Evolutionary conservation across 1,140 invertebrate species (phyloP).

Genomic region (Trichonephila clavipes): DNA sequence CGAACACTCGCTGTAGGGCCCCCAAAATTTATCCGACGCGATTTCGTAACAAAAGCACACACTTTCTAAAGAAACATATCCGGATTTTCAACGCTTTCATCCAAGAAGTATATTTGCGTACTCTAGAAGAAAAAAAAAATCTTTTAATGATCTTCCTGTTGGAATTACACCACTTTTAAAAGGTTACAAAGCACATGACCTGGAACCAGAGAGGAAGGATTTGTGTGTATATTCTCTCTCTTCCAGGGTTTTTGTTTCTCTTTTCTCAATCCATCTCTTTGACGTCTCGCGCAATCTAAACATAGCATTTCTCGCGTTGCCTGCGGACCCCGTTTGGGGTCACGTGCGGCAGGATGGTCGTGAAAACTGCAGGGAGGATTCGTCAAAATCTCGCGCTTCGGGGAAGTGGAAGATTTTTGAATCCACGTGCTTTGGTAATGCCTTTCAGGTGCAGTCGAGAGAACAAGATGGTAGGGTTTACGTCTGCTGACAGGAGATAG

Average conservation of each 20-base stretch:
- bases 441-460: background rate
- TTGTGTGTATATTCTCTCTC: background rate
- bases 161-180: constrained; percentile 1
- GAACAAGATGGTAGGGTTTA: background rate
- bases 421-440: background rate
- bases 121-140: background rate
- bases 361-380: background rate
- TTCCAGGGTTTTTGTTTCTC: background rate
- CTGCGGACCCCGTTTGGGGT: background rate
- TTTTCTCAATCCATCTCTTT: constrained; percentile 13
- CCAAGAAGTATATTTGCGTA: background rate
- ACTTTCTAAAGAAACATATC: background rate
- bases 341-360: background rate
- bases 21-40: no score
- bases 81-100: background rate
- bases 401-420: background rate
- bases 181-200: constrained; percentile 2
- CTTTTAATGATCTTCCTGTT: background rate
- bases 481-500: background rate
- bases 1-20: no score
- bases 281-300: constrained; percentile 8
- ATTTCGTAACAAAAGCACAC: no score
- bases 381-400: background rate
- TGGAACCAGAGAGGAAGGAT: background rate
- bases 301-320: background rate